Percentiles rank a stretch among this genome's conserved stretches.
Conservation (phyloP, 1,140 invertebrate species). For the Zophobas morio region DNA sequence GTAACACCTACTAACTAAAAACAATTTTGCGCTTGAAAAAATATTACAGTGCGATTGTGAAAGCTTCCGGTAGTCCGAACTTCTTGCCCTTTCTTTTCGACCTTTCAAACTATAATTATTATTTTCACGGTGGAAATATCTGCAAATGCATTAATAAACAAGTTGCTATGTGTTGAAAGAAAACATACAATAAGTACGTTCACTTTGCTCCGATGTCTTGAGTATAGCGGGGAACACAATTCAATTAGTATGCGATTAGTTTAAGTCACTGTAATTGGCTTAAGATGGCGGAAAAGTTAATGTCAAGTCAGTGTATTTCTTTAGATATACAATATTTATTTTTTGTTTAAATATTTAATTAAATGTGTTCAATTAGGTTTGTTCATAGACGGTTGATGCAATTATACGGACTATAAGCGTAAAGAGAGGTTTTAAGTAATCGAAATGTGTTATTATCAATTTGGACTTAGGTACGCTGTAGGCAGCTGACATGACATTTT, state of each 20-base stretch:
- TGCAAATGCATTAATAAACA: constrained; percentile 16
- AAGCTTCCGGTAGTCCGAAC: too few species aligned
- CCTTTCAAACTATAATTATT: too few species aligned
- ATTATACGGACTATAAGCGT: too few species aligned
- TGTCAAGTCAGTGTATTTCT: constrained; percentile 1
- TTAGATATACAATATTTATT: constrained; percentile 1
- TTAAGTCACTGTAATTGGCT: constrained; percentile 37
- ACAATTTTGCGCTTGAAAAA: background rate
- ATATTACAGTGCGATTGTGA: too few species aligned
- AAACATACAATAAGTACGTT: constrained; percentile 35
- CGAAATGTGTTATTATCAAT: too few species aligned
- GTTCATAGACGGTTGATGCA: too few species aligned
- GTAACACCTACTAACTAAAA: constrained; percentile 15
- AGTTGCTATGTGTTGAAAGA: constrained; percentile 1
- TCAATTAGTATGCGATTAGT: constrained; percentile 44
- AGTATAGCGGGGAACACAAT: constrained; percentile 40
- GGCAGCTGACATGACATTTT: too few species aligned
- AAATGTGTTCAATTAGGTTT: too few species aligned
- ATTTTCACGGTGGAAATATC: background rate
- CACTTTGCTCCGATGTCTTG: constrained; percentile 20
- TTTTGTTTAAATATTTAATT: too few species aligned
- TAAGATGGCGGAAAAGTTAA: constrained; percentile 16
- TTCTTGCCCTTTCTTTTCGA: too few species aligned
- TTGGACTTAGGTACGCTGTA: too few species aligned
- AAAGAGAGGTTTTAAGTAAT: too few species aligned